These are phyloP conservation scores for Odocoileus hemionus DNA, from an alignment of 2,113 vertebrate species.

Conservation along the genomic window DNA sequence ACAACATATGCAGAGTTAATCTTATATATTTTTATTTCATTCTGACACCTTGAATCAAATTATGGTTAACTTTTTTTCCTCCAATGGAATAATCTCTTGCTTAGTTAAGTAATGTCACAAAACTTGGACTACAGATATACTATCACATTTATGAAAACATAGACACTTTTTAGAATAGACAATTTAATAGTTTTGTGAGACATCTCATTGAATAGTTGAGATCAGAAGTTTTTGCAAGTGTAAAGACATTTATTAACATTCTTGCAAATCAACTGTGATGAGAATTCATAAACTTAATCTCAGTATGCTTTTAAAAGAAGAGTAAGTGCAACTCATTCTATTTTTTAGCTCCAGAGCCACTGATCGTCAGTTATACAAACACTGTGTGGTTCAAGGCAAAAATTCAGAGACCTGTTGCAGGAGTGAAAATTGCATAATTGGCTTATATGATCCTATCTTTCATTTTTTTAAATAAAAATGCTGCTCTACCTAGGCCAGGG, in stretches of 20 bases:
- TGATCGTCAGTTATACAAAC: not conserved
- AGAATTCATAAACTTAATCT: not conserved
- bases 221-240: not conserved
- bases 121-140: not conserved
- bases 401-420: not conserved
- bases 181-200: not conserved
- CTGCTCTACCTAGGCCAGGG: not conserved
- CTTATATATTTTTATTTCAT: not conserved
- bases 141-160: not conserved
- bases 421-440: not conserved
- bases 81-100: not conserved
- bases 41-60: not conserved
- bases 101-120: not conserved
- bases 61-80: not conserved
- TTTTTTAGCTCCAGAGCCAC: not conserved
- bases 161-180: not conserved
- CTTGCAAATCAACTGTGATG: not conserved
- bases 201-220: not conserved
- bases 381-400: not conserved
- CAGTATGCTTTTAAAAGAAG: not conserved
- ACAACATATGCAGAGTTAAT: not conserved
- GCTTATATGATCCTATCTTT: not conserved
- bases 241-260: not conserved
- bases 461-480: slow-evolving; percentile 11
- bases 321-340: not conserved